phyloP scores from a whole-genome alignment of 2,797 vertebrate species.

The Tokudaia tokunoshimensis region DNA sequence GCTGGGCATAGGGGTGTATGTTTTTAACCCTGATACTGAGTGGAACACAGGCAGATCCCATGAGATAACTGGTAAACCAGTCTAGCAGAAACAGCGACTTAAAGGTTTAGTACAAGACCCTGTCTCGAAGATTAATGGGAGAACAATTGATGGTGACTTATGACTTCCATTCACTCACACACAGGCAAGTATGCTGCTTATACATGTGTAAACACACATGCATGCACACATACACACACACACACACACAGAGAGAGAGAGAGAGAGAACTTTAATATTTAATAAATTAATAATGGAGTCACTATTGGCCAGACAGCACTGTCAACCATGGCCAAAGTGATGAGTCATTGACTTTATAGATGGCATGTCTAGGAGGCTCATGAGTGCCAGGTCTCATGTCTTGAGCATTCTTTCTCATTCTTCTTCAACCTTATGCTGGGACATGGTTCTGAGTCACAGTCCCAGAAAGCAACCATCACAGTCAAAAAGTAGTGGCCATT shows the following conservation, averaged over 20 bases:
- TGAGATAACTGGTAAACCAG: not conserved
- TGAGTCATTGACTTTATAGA: not conserved
- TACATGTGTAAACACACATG: not conserved
- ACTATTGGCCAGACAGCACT: not conserved
- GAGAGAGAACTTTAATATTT: too few relatives aligned
- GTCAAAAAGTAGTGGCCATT: not conserved
- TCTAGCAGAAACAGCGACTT: not conserved
- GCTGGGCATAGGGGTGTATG: not conserved
- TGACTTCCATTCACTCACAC: not conserved
- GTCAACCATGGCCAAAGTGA: not conserved
- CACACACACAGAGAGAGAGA: too few relatives aligned
- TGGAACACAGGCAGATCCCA: too few relatives aligned
- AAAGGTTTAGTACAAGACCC: not conserved
- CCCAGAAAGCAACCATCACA: not conserved
- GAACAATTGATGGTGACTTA: not conserved
- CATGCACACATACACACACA: not conserved
- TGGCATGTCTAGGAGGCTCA: too few relatives aligned
- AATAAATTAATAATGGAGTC: not conserved
- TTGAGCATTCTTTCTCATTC: not conserved
- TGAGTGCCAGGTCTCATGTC: not conserved
- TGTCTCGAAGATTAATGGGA: not conserved
- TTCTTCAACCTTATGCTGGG: not conserved
- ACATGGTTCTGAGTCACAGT: not conserved
- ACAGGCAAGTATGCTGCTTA: not conserved
- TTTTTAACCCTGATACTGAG: not conserved